A percentile compares a stretch with the other conserved stretches of the same genome.
These are phyloP conservation scores for Piaya cayana DNA, from an alignment of 2,113 vertebrate genomes.

Conservation along the genomic window DNA sequence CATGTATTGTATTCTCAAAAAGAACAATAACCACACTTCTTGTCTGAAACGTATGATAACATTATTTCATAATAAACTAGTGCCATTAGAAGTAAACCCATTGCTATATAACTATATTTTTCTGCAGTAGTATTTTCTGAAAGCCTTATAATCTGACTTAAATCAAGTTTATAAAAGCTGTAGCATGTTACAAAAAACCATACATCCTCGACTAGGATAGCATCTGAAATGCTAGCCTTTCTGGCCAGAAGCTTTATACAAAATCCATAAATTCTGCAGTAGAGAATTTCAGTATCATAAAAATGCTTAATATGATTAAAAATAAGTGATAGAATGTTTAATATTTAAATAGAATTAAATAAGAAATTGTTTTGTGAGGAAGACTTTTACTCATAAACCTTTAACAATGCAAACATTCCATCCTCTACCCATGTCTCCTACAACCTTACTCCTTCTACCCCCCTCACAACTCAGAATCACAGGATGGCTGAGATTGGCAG, in stretches of 20 bases:
- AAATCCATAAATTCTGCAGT: background rate
- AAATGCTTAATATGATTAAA: background rate
- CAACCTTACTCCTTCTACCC: background rate
- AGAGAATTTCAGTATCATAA: background rate
- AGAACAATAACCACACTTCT: background rate
- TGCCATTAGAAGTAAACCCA: background rate
- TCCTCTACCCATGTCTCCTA: background rate
- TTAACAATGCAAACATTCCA: background rate
- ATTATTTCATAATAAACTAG: background rate
- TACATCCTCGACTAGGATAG: background rate
- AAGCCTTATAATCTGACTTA: background rate
- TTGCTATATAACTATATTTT: accelerated
- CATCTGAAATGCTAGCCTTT: background rate
- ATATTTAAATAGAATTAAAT: background rate
- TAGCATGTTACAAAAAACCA: background rate
- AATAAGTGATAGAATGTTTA: background rate
- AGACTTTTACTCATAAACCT: background rate
- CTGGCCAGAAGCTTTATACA: background rate
- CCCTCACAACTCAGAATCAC: background rate
- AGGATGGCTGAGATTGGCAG: background rate
- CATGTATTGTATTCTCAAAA: background rate
- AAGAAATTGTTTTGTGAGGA: background rate
- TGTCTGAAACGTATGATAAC: background rate
- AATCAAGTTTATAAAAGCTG: background rate
- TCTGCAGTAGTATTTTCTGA: background rate